phyloP scores from a whole-genome alignment of 2,113 vertebrate species.

The Indri indri region DNA sequence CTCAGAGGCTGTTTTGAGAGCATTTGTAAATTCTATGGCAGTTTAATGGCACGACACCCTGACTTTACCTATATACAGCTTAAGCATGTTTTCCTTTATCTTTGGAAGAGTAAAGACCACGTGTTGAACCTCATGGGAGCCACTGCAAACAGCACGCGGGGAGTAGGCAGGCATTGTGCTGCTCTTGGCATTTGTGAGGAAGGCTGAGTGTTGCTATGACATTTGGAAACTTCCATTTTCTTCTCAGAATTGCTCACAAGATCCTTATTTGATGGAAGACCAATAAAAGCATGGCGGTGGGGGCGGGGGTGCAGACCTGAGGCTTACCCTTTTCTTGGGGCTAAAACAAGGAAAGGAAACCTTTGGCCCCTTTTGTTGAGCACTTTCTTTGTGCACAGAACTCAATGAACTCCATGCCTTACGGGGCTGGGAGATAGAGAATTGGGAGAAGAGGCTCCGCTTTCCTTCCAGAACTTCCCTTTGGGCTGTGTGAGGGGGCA shows the following conservation, averaged over 20 bases:
- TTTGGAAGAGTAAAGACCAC: not conserved
- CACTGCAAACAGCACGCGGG: fast-evolving
- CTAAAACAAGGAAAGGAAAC: not conserved
- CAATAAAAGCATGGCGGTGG: not conserved
- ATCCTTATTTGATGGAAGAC: not conserved
- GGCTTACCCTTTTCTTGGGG: not conserved
- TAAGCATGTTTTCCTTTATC: not conserved
- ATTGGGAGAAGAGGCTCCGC: not conserved
- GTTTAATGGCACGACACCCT: not conserved
- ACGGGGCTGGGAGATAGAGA: not conserved
- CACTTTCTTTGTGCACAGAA: not conserved
- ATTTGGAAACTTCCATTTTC: constrained; percentile 43
- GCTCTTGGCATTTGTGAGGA: not conserved
- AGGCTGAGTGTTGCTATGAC: not conserved
- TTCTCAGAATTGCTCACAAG: constrained; percentile 7
- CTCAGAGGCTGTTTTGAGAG: not conserved
- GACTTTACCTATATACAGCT: not conserved
- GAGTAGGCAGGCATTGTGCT: not conserved
- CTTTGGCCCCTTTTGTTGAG: not conserved
- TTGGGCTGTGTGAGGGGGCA: not conserved
- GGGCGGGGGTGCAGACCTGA: not conserved
- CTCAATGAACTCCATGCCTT: fast-evolving
- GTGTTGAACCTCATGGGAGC: not conserved
- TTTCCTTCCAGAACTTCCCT: not conserved
- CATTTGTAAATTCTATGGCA: not conserved